Conservation (phyloP, 2,113 vertebrate species). For the Rhinichthys klamathensis region DNA sequence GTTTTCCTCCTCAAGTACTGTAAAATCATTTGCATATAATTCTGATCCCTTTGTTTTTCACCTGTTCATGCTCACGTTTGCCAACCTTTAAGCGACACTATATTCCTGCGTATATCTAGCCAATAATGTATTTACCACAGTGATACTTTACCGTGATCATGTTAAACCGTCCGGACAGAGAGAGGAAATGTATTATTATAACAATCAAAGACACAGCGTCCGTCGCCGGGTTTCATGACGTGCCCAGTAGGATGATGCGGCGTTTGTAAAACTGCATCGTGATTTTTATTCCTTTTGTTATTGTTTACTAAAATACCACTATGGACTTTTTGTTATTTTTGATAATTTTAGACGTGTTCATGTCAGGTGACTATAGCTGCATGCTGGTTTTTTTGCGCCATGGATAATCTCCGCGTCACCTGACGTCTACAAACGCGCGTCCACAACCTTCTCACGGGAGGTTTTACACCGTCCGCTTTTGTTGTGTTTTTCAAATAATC, state of each 20-base stretch:
- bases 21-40: slow-evolving; percentile 14
- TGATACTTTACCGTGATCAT: slow-evolving; percentile 31
- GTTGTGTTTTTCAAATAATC: background rate
- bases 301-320: slow-evolving; percentile 69
- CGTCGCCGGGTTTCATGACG: slow-evolving; percentile 70
- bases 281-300: slow-evolving; percentile 65
- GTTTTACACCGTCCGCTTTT: background rate
- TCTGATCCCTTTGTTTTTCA: background rate
- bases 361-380: slow-evolving; percentile 44
- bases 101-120: slow-evolving; percentile 51
- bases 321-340: slow-evolving; percentile 55
- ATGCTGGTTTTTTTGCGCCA: slow-evolving; percentile 47
- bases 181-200: slow-evolving; percentile 12
- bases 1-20: background rate
- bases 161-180: slow-evolving; percentile 10
- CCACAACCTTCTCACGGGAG: background rate
- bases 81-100: slow-evolving; percentile 29
- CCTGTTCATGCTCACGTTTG: slow-evolving; percentile 38
- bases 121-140: slow-evolving; percentile 54
- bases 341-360: slow-evolving; percentile 48
- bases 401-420: slow-evolving; percentile 12
- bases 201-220: slow-evolving; percentile 48
- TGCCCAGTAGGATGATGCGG: slow-evolving; percentile 68
- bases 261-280: slow-evolving; percentile 60
- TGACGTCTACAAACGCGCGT: background rate